Percentiles rank a stretch among this genome's conserved stretches.
These are phyloP conservation scores for Xylota segnis DNA, from an alignment of 2,888 invertebrate species.

Conservation along the genomic window DNA sequence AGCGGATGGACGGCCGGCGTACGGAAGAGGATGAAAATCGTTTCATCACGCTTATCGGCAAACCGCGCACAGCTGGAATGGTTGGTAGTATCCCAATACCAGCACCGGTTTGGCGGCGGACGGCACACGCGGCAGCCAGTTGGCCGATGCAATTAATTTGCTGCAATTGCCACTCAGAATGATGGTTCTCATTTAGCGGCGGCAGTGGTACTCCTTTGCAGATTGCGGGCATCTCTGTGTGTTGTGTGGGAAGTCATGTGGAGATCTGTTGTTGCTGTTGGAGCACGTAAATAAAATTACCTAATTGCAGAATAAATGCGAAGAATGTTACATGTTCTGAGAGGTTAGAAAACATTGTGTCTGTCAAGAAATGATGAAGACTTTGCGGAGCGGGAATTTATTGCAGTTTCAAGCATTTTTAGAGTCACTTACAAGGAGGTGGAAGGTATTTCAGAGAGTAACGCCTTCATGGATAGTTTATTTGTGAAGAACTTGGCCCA, in stretches of 20 bases:
- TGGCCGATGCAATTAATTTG: slow-evolving; percentile 71
- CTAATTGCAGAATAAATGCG: slow-evolving; percentile 68
- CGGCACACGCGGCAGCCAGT: slow-evolving; percentile 26
- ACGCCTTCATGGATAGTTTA: slow-evolving; percentile 25
- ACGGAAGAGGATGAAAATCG: slow-evolving; percentile 62
- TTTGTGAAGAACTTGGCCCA: slow-evolving; percentile 44
- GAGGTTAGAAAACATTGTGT: slow-evolving; percentile 24
- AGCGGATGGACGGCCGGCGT: not conserved
- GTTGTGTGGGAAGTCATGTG: slow-evolving; percentile 60
- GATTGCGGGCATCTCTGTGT: not conserved
- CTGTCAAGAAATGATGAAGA: slow-evolving; percentile 58
- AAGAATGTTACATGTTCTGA: slow-evolving; percentile 44
- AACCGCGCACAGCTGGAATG: slow-evolving; percentile 17
- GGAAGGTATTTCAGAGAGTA: slow-evolving; percentile 9
- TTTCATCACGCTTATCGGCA: slow-evolving; percentile 70
- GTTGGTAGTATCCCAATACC: too few relatives aligned
- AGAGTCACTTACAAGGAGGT: slow-evolving; percentile 6
- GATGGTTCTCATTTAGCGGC: slow-evolving; percentile 70
- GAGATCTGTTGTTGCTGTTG: slow-evolving; percentile 33
- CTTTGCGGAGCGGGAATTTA: slow-evolving; percentile 50
- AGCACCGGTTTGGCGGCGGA: slow-evolving; percentile 45
- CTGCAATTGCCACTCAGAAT: slow-evolving; percentile 74
- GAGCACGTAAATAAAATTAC: slow-evolving; percentile 62
- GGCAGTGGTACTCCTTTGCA: slow-evolving; percentile 29
- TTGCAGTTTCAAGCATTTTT: slow-evolving; percentile 27